Base-by-base conservation (phyloP, 1,140 invertebrate genomes). In the Brachionus manjavacas region DNA sequence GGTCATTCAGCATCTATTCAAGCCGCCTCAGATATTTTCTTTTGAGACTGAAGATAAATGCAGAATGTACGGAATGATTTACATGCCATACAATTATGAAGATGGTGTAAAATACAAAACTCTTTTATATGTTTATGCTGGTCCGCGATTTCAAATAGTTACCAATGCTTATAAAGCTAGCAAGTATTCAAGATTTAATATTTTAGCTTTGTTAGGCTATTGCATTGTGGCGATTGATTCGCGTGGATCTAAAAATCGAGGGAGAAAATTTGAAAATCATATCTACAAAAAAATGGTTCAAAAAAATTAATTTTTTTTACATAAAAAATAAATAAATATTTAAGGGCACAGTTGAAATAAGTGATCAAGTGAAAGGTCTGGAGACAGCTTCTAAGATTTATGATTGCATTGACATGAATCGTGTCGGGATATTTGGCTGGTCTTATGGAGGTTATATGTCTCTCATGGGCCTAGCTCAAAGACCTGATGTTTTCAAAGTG, bases 381-480 rank as follows among this genome's bases (percentile, higher is more conserved):
- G 92, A 93, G 85, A 94, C 93, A 92, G 89, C 98, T n/a, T 92
- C 95, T 0, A 92, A 94, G 86, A 92, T 93, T 85, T 92, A 93
- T 9, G 93, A 93, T 46, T 97, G 93, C 86, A 95, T 99, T 85
- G 97, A 99, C 89, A 92, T 97, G 90, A 92, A 92, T 85, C 92
- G 97, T 81, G 93, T 99, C 1, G 97, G 95, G 4, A 95, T 99
- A 86, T 95, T 97, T 88, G 97, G 97, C 6, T 99, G 97, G 97
- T 98, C 96, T 66, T 99, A 99, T 88, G 97, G 91, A 86, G 91
- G 91, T 12, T 91, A 91, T 85, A 85, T 91, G 23, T 89, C 91
- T n/a, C 85, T 91, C 11, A 90, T 91, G 89, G 91, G 88, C 11
- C 84, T 91, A 60, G 88, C 88, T 25, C 89, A 91, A 84, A 86